Conservation (phyloP, 2,888 invertebrate species). For the Tryphoninae sp. region DNA sequence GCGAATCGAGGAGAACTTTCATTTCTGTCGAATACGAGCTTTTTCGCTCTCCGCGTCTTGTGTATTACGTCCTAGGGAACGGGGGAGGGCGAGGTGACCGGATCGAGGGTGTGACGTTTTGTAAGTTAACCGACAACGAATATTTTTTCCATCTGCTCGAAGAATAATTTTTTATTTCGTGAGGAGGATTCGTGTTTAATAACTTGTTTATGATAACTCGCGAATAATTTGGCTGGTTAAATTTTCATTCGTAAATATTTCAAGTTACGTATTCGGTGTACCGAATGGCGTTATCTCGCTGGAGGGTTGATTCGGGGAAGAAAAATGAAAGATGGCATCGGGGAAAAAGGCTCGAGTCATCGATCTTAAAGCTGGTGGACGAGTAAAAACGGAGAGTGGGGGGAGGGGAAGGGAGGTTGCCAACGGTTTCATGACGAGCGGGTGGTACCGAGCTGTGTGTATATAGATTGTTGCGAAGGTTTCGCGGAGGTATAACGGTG, state of each 20-base stretch:
- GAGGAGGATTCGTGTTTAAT: background rate
- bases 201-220: background rate
- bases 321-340: conserved; percentile 53
- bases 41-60: conserved; percentile 24
- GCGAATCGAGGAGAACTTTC: conserved; percentile 60
- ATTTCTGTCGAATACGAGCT: conserved; percentile 35
- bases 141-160: too few species aligned
- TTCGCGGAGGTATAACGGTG: conserved; percentile 36
- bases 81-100: background rate
- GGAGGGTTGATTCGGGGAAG: conserved; percentile 28
- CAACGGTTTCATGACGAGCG: conserved; percentile 37
- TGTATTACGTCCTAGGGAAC: background rate
- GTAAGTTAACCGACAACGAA: background rate
- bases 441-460: background rate
- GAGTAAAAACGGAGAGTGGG: conserved; percentile 16
- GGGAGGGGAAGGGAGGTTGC: conserved; percentile 20
- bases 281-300: conserved; percentile 28
- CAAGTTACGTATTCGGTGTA: conserved; percentile 28
- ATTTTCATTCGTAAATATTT: background rate
- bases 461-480: conserved; percentile 15
- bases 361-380: conserved; percentile 64
- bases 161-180: too few species aligned
- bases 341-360: conserved; percentile 68
- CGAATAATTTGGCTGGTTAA: background rate
- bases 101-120: background rate